These are phyloP conservation scores for Lasius fuliginosus DNA, from an alignment of 2,888 invertebrate genomes.

Conservation along the genomic window DNA sequence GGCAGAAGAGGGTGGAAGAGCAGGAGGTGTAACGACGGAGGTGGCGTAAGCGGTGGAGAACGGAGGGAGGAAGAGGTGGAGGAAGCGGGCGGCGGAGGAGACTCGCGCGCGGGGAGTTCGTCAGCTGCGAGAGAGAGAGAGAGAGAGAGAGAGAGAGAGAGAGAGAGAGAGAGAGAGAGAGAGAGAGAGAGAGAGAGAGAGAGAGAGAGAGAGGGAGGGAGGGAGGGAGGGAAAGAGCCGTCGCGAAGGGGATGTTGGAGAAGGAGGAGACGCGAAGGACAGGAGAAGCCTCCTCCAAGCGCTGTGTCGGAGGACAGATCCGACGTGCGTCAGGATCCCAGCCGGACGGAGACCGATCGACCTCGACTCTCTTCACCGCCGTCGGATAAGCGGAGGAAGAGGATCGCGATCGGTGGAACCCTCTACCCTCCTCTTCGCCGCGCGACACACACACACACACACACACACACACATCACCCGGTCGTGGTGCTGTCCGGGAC, in stretches of 20 bases:
- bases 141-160: too few relatives aligned
- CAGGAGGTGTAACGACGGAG: constrained; percentile 78
- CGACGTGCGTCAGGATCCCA: constrained; percentile 79
- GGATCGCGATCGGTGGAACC: constrained; percentile 16
- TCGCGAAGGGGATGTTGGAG: constrained; percentile 72
- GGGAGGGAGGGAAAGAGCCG: constrained; percentile 72
- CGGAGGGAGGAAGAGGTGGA: constrained; percentile 62
- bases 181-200: constrained; percentile 6
- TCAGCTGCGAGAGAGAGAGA: too few relatives aligned
- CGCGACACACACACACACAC: neutral
- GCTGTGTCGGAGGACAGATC: constrained; percentile 80
- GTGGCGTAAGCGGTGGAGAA: constrained; percentile 63
- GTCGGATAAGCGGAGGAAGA: constrained; percentile 68
- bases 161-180: constrained; percentile 65
- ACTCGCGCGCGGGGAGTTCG: constrained; percentile 66
- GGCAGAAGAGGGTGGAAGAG: constrained; percentile 77
- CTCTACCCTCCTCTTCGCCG: too few relatives aligned
- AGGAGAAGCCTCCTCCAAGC: constrained; percentile 77
- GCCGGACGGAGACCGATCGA: constrained; percentile 73
- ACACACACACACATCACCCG: too few relatives aligned
- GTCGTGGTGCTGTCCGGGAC: constrained; percentile 25
- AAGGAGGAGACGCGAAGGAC: constrained; percentile 79
- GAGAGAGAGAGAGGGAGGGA: constrained; percentile 10
- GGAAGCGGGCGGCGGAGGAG: constrained; percentile 54
- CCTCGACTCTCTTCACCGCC: constrained; percentile 57